phyloP scores from a whole-genome alignment of 2,888 invertebrate species.

The Bhutanitis thaidina region DNA sequence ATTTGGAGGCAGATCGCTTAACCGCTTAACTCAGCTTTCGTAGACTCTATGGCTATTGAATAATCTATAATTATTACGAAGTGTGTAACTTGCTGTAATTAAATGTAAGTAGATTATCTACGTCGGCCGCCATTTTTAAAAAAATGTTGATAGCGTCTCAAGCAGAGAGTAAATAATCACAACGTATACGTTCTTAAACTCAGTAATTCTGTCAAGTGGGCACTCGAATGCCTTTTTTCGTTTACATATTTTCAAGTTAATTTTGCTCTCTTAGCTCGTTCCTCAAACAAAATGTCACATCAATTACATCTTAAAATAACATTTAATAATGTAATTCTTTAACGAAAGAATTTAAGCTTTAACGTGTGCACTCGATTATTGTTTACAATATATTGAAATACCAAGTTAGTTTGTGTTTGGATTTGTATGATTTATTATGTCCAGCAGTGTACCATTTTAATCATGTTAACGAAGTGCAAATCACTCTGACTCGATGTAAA shows the following conservation, averaged over 20 bases:
- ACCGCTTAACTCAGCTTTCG: no score
- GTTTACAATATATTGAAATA: no score
- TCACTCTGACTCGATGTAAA: no score
- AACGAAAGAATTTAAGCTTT: not conserved
- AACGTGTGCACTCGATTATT: not conserved
- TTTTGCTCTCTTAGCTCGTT: constrained; percentile 5
- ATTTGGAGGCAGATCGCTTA: no score
- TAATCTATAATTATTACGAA: no score
- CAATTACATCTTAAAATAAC: constrained; percentile 10
- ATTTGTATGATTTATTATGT: no score
- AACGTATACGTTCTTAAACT: not conserved
- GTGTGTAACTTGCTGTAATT: no score
- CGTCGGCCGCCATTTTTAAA: not conserved
- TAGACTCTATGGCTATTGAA: no score
- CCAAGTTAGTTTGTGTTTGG: no score
- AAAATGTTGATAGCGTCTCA: not conserved
- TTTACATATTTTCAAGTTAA: not conserved
- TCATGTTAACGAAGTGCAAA: no score
- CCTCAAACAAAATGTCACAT: constrained; percentile 26
- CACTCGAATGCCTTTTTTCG: not conserved
- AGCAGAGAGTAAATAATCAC: not conserved
- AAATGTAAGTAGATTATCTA: not conserved
- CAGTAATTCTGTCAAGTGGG: not conserved
- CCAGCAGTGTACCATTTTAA: no score
- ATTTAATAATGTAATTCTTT: not conserved